Conservation (phyloP, 2,888 invertebrate species). For the Stenchaetothrips biformis region DNA sequence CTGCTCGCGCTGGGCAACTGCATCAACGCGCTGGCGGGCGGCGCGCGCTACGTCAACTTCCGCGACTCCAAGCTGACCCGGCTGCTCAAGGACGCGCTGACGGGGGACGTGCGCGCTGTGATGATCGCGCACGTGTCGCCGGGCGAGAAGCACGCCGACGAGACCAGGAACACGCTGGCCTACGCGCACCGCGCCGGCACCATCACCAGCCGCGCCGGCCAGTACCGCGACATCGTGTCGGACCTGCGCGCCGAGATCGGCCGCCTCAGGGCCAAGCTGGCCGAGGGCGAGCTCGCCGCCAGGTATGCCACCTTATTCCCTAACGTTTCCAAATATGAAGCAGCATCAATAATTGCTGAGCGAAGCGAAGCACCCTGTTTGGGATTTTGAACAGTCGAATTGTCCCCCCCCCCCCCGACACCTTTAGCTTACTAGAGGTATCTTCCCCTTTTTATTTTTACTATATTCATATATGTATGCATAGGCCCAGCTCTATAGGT, state of each 20-base stretch:
- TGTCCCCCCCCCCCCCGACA: too few species aligned
- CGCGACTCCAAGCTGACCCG: conserved; percentile 93
- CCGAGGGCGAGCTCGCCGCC: conserved; percentile 51
- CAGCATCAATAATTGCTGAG: too few species aligned
- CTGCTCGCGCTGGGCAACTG: conserved; percentile 89
- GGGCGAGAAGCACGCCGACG: conserved; percentile 74
- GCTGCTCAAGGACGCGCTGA: conserved; percentile 76
- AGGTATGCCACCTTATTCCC: not conserved
- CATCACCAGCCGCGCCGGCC: conserved; percentile 79
- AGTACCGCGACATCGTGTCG: conserved; percentile 74
- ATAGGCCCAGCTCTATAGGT: too few species aligned
- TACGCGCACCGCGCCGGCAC: conserved; percentile 92
- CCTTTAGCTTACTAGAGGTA: too few species aligned
- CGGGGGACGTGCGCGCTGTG: conserved; percentile 90
- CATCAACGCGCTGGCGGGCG: conserved; percentile 87
- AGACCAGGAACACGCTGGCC: conserved; percentile 86
- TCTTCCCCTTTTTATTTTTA: too few species aligned
- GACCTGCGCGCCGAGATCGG: conserved; percentile 81
- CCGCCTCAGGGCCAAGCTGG: conserved; percentile 73
- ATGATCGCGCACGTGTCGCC: conserved; percentile 97
- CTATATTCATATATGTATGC: too few species aligned
- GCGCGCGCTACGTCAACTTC: conserved; percentile 86
- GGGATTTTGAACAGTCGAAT: too few species aligned
- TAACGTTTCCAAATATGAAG: too few species aligned
- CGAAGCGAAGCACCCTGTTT: too few species aligned